Evolutionary conservation across 2,113 vertebrate genomes (phyloP).

Genomic region (Nothobranchius furzeri): DNA sequence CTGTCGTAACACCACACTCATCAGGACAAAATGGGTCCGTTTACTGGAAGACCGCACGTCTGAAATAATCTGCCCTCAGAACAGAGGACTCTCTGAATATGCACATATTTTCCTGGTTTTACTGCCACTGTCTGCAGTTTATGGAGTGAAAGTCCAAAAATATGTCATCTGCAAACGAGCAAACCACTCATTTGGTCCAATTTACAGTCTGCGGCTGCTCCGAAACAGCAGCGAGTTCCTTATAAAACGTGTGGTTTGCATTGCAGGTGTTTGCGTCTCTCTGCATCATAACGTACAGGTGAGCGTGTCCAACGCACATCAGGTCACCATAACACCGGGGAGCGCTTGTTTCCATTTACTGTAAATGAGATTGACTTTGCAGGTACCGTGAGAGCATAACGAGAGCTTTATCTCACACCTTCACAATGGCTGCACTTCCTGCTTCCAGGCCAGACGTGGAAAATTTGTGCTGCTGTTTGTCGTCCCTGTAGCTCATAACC

Average conservation of each 20-base stretch:
- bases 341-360: conserved; percentile 62
- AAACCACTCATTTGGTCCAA: conserved; percentile 73
- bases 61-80: conserved; percentile 63
- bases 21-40: conserved; percentile 48
- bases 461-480: not conserved
- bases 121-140: conserved; percentile 69
- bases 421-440: conserved; percentile 14
- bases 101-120: conserved; percentile 61
- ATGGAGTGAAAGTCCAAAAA: conserved; percentile 73
- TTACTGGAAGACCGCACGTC: conserved; percentile 63
- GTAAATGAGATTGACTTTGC: conserved; percentile 53
- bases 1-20: conserved; percentile 59
- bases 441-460: conserved; percentile 2
- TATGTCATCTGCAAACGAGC: conserved; percentile 71
- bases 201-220: conserved; percentile 66
- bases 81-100: conserved; percentile 57
- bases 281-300: conserved; percentile 28
- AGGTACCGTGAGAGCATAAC: conserved; percentile 35
- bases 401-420: conserved; percentile 24
- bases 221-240: conserved; percentile 62
- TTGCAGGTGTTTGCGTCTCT: conserved; percentile 61
- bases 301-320: conserved; percentile 22
- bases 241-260: conserved; percentile 59
- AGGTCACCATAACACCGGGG: conserved; percentile 50
- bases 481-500: conserved; percentile 14